Evolutionary conservation across 2,797 vertebrate species (phyloP), one percentile per base, ranked within the genome.

Genomic region (Euthynnus affinis): DNA sequence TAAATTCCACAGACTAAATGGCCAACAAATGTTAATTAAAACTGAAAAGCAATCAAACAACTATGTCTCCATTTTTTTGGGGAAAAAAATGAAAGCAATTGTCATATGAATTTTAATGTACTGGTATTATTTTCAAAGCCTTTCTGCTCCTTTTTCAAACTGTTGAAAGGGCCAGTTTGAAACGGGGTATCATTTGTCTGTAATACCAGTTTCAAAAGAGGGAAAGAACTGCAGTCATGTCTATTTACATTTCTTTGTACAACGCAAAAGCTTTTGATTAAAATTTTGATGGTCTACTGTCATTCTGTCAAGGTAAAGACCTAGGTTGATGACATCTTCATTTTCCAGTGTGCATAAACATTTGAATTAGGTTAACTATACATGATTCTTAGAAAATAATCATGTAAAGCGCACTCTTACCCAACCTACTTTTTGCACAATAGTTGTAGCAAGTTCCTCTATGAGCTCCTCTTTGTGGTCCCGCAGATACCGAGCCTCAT

Each of bases 401-500:
- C 10, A 48, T 42, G 1, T 0, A 27, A 58, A 71, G 53, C 2
- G 14, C 2, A 10, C 10, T 58, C 7, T 42, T 49, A 15, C 22
- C 62, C 25, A 68, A 62, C 91, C 69, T 94, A 99, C 98, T 96
- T 98, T 98, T 85, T 98, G 97, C 78, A 98, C 95, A 10, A 99
- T 98, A 27, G 97, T 97, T 22, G 96, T 96, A 51, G 98, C 98
- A 44, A 99, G 95, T 85, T 98, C 98, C 91, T 98, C 97, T 75
- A 98, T 97, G 85, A 99, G 95, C 85, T 99, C 97, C 49, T 98
- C 97, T 90, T 96, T 98, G 93, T 99, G 97, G 78, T 97, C 97
- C 79, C 94, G 96, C 75, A 99, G 93, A 94, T 98, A 99, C 49
- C 96, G 95, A 88, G 97, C 97, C 89, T 98, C 98, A 44, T 97